Conservation (phyloP, 2,113 vertebrate genomes). For the Oryzias melastigma region DNA sequence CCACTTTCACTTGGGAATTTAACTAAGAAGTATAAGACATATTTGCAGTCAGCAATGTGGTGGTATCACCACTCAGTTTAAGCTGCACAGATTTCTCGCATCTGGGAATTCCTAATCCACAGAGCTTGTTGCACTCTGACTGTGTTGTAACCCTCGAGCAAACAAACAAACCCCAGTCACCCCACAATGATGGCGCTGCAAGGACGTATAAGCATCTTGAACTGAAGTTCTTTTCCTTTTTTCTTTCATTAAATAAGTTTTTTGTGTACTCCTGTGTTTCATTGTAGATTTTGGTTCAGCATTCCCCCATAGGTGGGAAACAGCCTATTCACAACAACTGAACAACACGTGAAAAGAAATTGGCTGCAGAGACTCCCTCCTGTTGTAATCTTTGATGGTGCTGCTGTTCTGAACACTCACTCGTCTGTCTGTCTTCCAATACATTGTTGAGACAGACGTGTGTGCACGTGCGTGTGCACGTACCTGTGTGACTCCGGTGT, state of each 20-base stretch:
- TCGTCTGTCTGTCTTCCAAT: slow-evolving; percentile 5
- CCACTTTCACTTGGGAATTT: slow-evolving; percentile 45
- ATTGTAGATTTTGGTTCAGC: slow-evolving; percentile 37
- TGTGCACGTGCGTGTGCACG: slow-evolving; percentile 32
- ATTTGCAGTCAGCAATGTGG: slow-evolving; percentile 41
- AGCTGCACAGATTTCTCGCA: slow-evolving; percentile 33
- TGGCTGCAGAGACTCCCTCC: slow-evolving; percentile 32
- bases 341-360: slow-evolving; percentile 54
- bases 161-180: slow-evolving; percentile 16
- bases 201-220: slow-evolving; percentile 33
- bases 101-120: slow-evolving; percentile 47
- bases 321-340: slow-evolving; percentile 43
- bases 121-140: slow-evolving; percentile 36
- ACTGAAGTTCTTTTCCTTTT: slow-evolving; percentile 33
- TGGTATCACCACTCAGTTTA: slow-evolving; percentile 41
- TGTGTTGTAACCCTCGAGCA: slow-evolving; percentile 37
- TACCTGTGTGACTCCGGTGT: slow-evolving; percentile 88
- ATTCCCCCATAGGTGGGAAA: slow-evolving; percentile 29
- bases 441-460: not conserved
- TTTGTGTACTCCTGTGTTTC: slow-evolving; percentile 42
- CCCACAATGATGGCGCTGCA: slow-evolving; percentile 33
- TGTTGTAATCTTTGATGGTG: slow-evolving; percentile 27
- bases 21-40: slow-evolving; percentile 33
- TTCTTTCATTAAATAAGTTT: slow-evolving; percentile 48
- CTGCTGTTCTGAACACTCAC: slow-evolving; percentile 19